Evolutionary conservation across 2,888 invertebrate genomes (phyloP).

Genomic region (Zele albiditarsus): DNA sequence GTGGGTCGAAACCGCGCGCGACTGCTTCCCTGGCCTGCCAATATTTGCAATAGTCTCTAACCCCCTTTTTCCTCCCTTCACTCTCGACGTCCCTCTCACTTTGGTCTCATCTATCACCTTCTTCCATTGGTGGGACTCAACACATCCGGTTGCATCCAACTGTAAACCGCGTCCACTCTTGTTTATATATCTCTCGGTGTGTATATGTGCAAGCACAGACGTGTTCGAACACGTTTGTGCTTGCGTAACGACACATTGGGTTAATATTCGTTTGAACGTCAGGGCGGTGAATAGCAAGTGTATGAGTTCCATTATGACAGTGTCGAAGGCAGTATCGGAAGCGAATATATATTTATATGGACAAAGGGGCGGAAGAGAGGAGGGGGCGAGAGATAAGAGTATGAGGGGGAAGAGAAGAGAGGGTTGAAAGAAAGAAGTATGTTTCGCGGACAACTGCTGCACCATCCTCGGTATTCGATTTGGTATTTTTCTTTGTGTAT

Average conservation of each 20-base stretch:
- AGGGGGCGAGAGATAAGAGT: conserved; percentile 39
- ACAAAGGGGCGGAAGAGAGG: conserved; percentile 45
- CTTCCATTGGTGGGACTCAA: conserved; percentile 24
- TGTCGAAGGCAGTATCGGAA: conserved; percentile 39
- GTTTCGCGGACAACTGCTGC: conserved; percentile 53
- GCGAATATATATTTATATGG: conserved; percentile 41
- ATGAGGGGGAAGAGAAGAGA: conserved; percentile 41
- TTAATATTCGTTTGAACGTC: not conserved
- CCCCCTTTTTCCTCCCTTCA: conserved; percentile 20
- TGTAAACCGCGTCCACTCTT: conserved; percentile 20
- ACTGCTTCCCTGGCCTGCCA: conserved; percentile 68
- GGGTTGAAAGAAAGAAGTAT: conserved; percentile 48
- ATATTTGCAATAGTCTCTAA: conserved; percentile 67
- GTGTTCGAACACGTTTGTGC: not conserved
- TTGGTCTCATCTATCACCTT: conserved; percentile 2
- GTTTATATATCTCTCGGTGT: not conserved
- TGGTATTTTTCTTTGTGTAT: conserved; percentile 74
- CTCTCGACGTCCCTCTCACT: conserved; percentile 4
- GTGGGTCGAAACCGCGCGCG: conserved; percentile 54
- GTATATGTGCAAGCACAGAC: not conserved
- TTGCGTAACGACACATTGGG: not conserved
- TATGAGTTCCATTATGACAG: not conserved
- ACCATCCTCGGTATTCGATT: conserved; percentile 72
- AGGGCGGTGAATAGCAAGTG: not conserved
- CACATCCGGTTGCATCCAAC: conserved; percentile 35